Evolutionary conservation across 2,888 invertebrate species (phyloP), one percentile per base, ranked within the genome.

Genomic region (Pycnomerus fuliginosus): DNA sequence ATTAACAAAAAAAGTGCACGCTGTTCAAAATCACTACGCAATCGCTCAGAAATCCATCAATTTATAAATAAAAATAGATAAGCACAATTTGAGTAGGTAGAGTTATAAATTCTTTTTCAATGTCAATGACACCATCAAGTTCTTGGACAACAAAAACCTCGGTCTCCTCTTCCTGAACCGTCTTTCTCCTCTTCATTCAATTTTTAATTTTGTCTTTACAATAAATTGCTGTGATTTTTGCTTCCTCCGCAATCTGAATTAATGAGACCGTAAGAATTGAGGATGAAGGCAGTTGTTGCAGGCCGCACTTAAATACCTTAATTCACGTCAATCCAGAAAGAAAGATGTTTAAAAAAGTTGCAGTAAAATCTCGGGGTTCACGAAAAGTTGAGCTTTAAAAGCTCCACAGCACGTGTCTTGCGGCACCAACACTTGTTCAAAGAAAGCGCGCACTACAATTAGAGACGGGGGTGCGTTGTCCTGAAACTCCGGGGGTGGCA

Each of bases 91-190:
- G 46, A 52, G 44, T 50, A 51, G 50, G 48, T 25, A n/a, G 24
- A 31, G 13, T 16, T 15, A 34, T 35, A 25, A 4, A 12, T 24
- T 27, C 53, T 8, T 44, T 50, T 54, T 53, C 52, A 53, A 51
- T 56, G 56, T 56, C 56, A 53, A 45, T 52, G 56, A 56, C 56
- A 52, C 22, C 28, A n/a, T n/a, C 35, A 20, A 27, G 16, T 17
- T 37, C 35, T 42, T 20, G 30, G 35, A 23, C 42, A 42, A 36
- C 41, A 42, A 24, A 29, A 28, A 36, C 10, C 23, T 23, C 11
- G 23, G 34, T 22, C 3, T 34, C 34, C 24, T 13, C 22, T 4
- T 13, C 10, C n/a, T 10, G 3, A 31, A 4, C 12, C 11, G 11
- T 31, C 16, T 10, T 15, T n/a, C n/a, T n/a, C n/a, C n/a, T n/a